Conservation (phyloP, 2,888 invertebrate species). For the Proisotoma minuta region DNA sequence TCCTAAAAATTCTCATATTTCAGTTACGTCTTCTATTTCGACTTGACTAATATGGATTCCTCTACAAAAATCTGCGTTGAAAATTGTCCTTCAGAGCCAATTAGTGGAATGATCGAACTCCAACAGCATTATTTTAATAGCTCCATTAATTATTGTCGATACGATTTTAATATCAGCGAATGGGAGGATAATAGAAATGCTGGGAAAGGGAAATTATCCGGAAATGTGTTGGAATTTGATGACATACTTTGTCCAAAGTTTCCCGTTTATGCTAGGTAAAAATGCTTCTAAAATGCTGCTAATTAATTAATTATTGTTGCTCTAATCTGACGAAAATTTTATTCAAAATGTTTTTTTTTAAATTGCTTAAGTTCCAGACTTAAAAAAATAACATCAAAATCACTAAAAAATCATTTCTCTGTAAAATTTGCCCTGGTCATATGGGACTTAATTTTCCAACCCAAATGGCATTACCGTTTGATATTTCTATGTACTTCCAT, state of each 20-base stretch:
- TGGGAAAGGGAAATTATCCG: conserved; percentile 26
- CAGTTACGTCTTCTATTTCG: conserved; percentile 75
- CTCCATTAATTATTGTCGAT: conserved; percentile 71
- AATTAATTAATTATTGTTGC: too few relatives aligned
- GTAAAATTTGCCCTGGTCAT: too few relatives aligned
- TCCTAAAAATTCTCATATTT: conserved; percentile 40
- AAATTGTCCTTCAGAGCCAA: conserved; percentile 68
- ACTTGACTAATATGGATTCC: conserved; percentile 67
- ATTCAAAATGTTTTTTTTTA: too few relatives aligned
- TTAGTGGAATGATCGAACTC: conserved; percentile 64
- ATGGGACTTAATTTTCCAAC: too few relatives aligned
- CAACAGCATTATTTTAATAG: conserved; percentile 67
- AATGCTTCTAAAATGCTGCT: too few relatives aligned
- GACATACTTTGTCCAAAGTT: conserved; percentile 70
- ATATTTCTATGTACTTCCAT: too few relatives aligned
- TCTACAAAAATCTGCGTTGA: conserved; percentile 85
- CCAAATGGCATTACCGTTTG: too few relatives aligned
- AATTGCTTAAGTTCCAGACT: too few relatives aligned
- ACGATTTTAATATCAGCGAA: conserved; percentile 34
- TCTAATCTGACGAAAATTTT: too few relatives aligned
- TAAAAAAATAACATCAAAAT: too few relatives aligned
- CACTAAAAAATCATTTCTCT: too few relatives aligned
- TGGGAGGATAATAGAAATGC: conserved; percentile 12
- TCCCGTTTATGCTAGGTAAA: conserved; percentile 70
- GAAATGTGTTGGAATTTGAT: conserved; percentile 1